Evolutionary conservation across 1,140 invertebrate species (phyloP), one percentile per base, ranked within the genome.

Genomic region (Sycophaga agraensis): DNA sequence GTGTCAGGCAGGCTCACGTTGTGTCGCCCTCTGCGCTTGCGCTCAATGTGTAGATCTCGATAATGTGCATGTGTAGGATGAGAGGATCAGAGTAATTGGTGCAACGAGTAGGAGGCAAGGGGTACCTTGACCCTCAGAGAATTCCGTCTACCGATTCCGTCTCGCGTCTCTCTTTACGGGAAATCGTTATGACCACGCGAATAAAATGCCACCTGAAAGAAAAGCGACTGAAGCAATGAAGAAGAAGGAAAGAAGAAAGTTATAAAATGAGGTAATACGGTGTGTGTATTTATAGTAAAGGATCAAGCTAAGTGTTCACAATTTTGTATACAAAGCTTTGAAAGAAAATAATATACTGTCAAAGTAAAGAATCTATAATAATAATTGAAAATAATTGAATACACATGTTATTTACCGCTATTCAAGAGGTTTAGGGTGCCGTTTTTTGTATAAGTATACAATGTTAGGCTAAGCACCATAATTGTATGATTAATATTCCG

Each of bases 381-480:
- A 26, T 21, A 46, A 57, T 9, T 2, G n/a, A 39, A 31, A 14
- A 22, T n/a, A n/a, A n/a, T n/a, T n/a, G n/a, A n/a, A n/a, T n/a
- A n/a, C n/a, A n/a, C n/a, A n/a, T 19, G 39, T 53, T n/a, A 22
- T 22, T 53, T 49, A 49, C 9, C 16, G n/a, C 46, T 58, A 49
- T 6, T 48, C 59, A 54, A 65, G 19, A 58, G 66, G 59, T 64
- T 66, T 64, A 55, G 60, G 61, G 61, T 55, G 24, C 48, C 24
- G 39, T 40, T 40, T 49, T 71, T 68, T 66, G 57, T 65, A 66
- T 49, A 43, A 63, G 11, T 40, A 57, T 57, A 66, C 17, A 61
- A 35, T 54, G 49, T 66, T 65, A 59, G 56, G 35, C 34, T 63
- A 67, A 60, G 56, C 24, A 26, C 39, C 56, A 50, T 58, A 63